A percentile compares a stretch with the other conserved stretches of the same genome.
phyloP scores from a whole-genome alignment of 2,797 vertebrate genomes.

The Diplodus sargus region DNA sequence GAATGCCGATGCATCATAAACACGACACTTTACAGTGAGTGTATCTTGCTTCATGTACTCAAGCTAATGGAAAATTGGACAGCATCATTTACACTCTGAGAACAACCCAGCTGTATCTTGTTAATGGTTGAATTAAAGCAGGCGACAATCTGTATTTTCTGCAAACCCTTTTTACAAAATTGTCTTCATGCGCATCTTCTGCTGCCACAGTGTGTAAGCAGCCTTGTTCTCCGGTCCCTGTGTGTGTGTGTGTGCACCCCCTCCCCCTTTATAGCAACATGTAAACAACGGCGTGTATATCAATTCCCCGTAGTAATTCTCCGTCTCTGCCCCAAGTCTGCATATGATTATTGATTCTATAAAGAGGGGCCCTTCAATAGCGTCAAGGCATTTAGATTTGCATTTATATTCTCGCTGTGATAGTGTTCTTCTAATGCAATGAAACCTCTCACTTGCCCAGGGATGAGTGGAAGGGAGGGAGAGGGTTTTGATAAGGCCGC shows the following conservation, averaged over 20 bases:
- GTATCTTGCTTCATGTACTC: conserved; percentile 52
- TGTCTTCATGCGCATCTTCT: conserved; percentile 35
- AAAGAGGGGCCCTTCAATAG: conserved; percentile 75
- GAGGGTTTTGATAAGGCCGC: conserved; percentile 76
- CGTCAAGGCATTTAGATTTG: conserved; percentile 74
- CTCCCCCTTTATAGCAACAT: conserved; percentile 59
- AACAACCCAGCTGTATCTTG: conserved; percentile 50
- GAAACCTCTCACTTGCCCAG: conserved; percentile 72
- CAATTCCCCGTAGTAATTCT: conserved; percentile 74
- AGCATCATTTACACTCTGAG: conserved; percentile 51
- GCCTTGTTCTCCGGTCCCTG: conserved; percentile 43
- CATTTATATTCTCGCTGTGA: conserved; percentile 81
- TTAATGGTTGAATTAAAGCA: conserved; percentile 66
- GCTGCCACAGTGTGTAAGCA: conserved; percentile 25
- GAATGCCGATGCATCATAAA: conserved; percentile 23
- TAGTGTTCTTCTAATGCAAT: conserved; percentile 70
- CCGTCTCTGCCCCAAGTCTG: conserved; percentile 54
- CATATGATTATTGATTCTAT: conserved; percentile 83
- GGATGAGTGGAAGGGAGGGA: conserved; percentile 59
- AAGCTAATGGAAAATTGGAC: conserved; percentile 54
- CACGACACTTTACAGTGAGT: conserved; percentile 31
- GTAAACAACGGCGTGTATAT: conserved; percentile 71
- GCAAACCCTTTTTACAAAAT: conserved; percentile 35
- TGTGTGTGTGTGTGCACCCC: conserved; percentile 7
- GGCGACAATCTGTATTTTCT: conserved; percentile 60